Base-by-base conservation (phyloP, 2,888 invertebrate species). In the Nomada lathburiana region DNA sequence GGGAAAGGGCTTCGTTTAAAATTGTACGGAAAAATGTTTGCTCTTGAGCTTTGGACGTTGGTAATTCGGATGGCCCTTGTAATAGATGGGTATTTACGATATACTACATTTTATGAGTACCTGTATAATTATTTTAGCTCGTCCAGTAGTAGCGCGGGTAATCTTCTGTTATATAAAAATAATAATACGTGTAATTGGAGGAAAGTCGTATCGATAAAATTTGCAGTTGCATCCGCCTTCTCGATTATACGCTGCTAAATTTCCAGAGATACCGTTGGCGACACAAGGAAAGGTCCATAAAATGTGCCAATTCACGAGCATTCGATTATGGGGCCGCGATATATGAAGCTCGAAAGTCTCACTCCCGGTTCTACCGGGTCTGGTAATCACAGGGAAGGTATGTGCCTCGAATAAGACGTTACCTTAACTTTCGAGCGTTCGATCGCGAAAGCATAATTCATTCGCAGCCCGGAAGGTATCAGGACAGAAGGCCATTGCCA, bases 391-490 rank as follows among this genome's bases (percentile, higher is more conserved):
- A 69, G 78, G 75, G 78, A 68, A 63, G 68, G 60, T 59, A 52
- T 29, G 18, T 55, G 74, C 60, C 59, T 60, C 62, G 75, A 86
- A 57, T 85, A 77, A 86, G 86, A 86, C 75, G 87, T 86, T 87
- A 87, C 67, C 75, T 50, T 62, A 55, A 78, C 77, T 83, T 75
- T 80, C 86, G 85, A 83, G 23, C 73, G 74, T 72, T 77, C 83
- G 75, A 83, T 78, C 76, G 67, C 64, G 63, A 59, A 73, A 78
- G 83, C 80, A 83, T 86, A 80, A 86, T 83, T 86, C 83, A 86
- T 86, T 83, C 52, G 63, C 71, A 42, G 82, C 74, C 86, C 72
- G 83, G 55, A 77, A 83, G 83, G 73, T 78, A 86, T 76, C 73
- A 69, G 71, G 73, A 75, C 76, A 62, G 85, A 76, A 84, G 81